Base-by-base conservation (phyloP, 1,140 invertebrate species). In the Ganaspis sp. region DNA sequence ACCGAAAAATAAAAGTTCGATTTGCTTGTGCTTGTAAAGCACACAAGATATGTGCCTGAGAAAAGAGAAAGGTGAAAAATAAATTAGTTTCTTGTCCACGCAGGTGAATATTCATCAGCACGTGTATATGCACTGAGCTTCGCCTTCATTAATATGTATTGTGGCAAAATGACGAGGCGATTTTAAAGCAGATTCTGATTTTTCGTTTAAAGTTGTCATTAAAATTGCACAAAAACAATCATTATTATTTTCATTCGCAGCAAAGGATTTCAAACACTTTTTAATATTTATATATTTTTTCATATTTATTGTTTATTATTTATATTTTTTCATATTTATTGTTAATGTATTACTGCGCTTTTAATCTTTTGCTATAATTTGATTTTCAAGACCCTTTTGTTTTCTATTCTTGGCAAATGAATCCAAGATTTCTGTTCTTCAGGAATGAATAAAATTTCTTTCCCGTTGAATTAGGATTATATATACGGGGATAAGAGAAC, bases 21-120 rank as follows among this genome's bases (percentile, higher is more conserved):
- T 17, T 26, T 64, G 5, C 58, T 64, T 37, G 40, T 74, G 69
- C 69, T 69, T 54, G 2, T 9, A 64, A 15, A 42, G 3, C 58
- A 53, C 64, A 69, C 69, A 72, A 29, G 37, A 72, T 74, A 53
- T 21, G 53, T 64, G 74, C 64, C 34, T 37, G 37, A 4, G n/a
- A 11, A 34, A 73, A 73, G 45, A 9, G 15, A 29, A 34, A 29
- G 0, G 53, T 76, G 70, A 81, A 85, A 76, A 83, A 82, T 81
- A 81, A 83, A 85, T 85, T 82, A 81, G 79, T 80, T 83, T 83
- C 77, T 73, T 77, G 82, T 81, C 78, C 80, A 81, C 71, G 45
- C 69, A 79, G 77, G 58, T 86, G 83, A 85, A 86, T 86, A 86
- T 84, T 86, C 83, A 86, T 86, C 79, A 77, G 70, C 83, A 83